These are phyloP conservation scores for Enteromius anoplus DNA, from an alignment of 2,797 vertebrate species.

Conservation along the genomic window DNA sequence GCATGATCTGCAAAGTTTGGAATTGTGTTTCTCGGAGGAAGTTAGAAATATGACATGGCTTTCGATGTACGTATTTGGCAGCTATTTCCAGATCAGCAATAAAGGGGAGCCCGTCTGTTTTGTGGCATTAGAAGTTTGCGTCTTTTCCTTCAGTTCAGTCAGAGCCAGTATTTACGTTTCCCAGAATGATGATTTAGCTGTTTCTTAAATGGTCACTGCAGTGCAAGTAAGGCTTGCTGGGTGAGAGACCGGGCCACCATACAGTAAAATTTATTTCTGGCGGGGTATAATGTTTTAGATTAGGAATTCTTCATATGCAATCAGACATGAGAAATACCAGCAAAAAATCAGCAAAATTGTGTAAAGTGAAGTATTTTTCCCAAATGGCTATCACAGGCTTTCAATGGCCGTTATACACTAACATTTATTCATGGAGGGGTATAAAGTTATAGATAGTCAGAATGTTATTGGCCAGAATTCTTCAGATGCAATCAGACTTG, in stretches of 20 bases:
- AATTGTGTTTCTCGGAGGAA: slow-evolving; percentile 30
- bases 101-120: slow-evolving; percentile 75
- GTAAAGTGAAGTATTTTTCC: not conserved
- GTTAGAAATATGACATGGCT: slow-evolving; percentile 26
- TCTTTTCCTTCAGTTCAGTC: slow-evolving; percentile 78
- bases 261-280: slow-evolving; percentile 73
- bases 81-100: slow-evolving; percentile 70
- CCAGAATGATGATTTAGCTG: slow-evolving; percentile 82
- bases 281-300: slow-evolving; percentile 57
- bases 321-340: not conserved
- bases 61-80: slow-evolving; percentile 49
- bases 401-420: slow-evolving; percentile 10
- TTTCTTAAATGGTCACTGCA: slow-evolving; percentile 76
- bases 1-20: slow-evolving; percentile 34
- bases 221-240: slow-evolving; percentile 44
- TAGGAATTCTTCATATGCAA: slow-evolving; percentile 56
- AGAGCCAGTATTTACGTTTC: slow-evolving; percentile 78
- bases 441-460: slow-evolving; percentile 62
- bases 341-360: not conserved
- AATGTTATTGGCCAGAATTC: slow-evolving; percentile 56
- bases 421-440: slow-evolving; percentile 74
- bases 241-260: slow-evolving; percentile 26
- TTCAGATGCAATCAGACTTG: slow-evolving; percentile 39
- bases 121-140: slow-evolving; percentile 71
- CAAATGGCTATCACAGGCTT: not conserved